Evolutionary conservation across 2,797 vertebrate genomes (phyloP).

Genomic region (Lepus townsendii): DNA sequence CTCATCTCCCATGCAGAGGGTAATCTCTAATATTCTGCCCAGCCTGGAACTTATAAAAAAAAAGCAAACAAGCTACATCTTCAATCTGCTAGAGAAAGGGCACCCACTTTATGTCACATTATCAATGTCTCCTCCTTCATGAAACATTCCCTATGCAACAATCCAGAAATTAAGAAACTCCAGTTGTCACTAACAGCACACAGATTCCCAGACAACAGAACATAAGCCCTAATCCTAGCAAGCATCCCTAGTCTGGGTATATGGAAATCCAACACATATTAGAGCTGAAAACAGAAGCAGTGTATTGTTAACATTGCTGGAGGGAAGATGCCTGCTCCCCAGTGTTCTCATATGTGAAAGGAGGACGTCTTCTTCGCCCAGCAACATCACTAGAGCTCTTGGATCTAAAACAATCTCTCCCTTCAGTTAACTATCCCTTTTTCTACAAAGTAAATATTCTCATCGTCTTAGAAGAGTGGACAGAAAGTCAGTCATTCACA

Average conservation of each 20-base stretch:
- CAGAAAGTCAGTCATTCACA: not conserved
- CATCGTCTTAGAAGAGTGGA: not conserved
- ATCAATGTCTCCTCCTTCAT: not conserved
- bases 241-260: not conserved
- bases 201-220: constrained; percentile 24
- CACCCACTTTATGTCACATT: not conserved
- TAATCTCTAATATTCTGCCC: not conserved
- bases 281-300: not conserved
- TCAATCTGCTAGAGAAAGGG: not conserved
- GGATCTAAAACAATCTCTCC: not conserved
- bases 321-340: not conserved
- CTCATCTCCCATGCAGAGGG: not conserved
- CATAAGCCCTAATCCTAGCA: not conserved
- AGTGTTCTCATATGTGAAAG: not conserved
- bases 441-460: constrained; percentile 37
- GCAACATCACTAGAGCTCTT: not conserved
- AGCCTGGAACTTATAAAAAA: not conserved
- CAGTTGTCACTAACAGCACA: not conserved
- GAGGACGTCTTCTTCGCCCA: not conserved
- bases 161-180: not conserved
- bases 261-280: not conserved
- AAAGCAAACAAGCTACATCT: not conserved
- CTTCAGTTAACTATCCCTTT: not conserved
- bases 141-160: not conserved
- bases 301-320: not conserved